phyloP scores from a whole-genome alignment of 2,888 invertebrate genomes.

The Agriopis aurantiaria region DNA sequence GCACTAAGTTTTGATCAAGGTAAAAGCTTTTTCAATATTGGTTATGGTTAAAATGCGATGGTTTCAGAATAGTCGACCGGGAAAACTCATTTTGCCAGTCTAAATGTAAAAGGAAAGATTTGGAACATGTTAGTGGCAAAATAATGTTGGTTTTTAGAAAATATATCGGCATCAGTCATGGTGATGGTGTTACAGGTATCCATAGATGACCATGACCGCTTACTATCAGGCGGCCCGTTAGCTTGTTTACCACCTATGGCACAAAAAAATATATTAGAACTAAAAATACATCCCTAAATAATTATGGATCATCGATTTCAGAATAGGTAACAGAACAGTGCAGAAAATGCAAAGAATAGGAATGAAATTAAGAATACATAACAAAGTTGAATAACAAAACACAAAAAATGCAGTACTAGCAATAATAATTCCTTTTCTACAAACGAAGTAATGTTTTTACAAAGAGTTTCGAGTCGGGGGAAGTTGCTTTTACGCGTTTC shows the following conservation, averaged over 20 bases:
- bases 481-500: slow-evolving; percentile 41
- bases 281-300: too few species aligned
- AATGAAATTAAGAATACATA: background rate
- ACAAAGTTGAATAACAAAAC: slow-evolving; percentile 9
- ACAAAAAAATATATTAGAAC: too few species aligned
- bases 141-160: background rate
- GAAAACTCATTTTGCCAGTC: background rate
- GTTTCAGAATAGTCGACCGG: background rate
- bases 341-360: background rate
- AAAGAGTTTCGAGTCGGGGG: slow-evolving; percentile 24
- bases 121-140: background rate
- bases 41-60: slow-evolving; percentile 28
- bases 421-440: slow-evolving; percentile 29
- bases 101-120: background rate
- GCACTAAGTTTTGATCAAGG: slow-evolving; percentile 34
- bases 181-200: too few species aligned
- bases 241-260: too few species aligned
- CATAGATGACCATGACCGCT: too few species aligned
- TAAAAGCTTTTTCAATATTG: slow-evolving; percentile 30
- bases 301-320: background rate
- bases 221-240: too few species aligned
- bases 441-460: slow-evolving; percentile 22
- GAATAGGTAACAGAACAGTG: background rate
- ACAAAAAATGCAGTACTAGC: slow-evolving; percentile 20
- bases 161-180: background rate